Base-by-base conservation (phyloP, 2,113 vertebrate genomes). In the Mirounga angustirostris region DNA sequence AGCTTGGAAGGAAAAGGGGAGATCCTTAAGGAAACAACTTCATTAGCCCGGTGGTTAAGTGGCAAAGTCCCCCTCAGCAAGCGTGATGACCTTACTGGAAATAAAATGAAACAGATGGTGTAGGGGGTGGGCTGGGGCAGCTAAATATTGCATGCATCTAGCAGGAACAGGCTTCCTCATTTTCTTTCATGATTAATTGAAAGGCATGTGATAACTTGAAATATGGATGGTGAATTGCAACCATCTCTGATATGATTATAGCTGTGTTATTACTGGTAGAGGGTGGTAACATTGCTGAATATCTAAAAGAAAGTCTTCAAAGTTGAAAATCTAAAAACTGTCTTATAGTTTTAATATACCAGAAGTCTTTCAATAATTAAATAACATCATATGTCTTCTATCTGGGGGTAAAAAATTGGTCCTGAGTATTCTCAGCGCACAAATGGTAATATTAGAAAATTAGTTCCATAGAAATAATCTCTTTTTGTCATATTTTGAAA, bases 301-400 rank as follows among this genome's bases (percentile, higher is more conserved):
- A 83, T 50, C 18, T 80, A 30, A 74, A 92, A 86, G 46, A 79
- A 97, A 95, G 65, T 50, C 65, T 73, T 93, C 3, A 3, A 79
- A 61, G 3, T 63, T 94, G 67, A 87, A 73, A 52, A 52, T 69
- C 15, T 26, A 50, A 85, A 67, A 33, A 46, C 43, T 89, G 46
- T 22, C 52, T 89, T 95, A 26, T 36, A 11, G 15, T 80, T 79
- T 74, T 90, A 71, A 69, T 65, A 61, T 54, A 78, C 13, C 71
- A 88, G 46, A 61, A 63, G 54, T 65, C 18, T 78, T 88, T 95
- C 7, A 88, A 87, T 84, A 80, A 81, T 65, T 82, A 91, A 95
- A 82, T 63, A 59, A 24, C 16, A 84, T n/a, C 3, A 86, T 46
- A 13, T 43, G 7, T 43, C 61, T 94, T 80, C 50, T 30, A 61